Evolutionary conservation across 2,888 invertebrate species (phyloP).

Genomic region (Drosophila affinis): DNA sequence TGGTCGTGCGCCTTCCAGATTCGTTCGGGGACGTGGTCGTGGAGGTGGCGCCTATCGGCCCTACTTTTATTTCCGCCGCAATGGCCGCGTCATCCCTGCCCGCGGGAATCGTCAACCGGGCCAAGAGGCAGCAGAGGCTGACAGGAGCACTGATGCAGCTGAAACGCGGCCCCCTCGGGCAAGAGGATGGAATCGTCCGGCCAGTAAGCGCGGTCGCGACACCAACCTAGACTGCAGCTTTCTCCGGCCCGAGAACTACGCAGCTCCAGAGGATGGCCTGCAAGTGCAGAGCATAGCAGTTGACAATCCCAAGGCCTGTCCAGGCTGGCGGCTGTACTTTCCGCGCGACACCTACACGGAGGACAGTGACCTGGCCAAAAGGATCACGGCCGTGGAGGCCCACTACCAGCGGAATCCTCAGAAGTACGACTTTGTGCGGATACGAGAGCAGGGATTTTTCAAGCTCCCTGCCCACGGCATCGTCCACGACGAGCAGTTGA

Average conservation of each 20-base stretch:
- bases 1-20: slow-evolving; percentile 60
- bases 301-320: slow-evolving; percentile 84
- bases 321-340: slow-evolving; percentile 92
- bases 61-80: slow-evolving; percentile 79
- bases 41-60: slow-evolving; percentile 73
- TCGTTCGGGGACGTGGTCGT: slow-evolving; percentile 70
- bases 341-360: slow-evolving; percentile 86
- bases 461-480: slow-evolving; percentile 86
- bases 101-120: slow-evolving; percentile 38
- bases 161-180: slow-evolving; percentile 40
- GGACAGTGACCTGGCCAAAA: slow-evolving; percentile 84
- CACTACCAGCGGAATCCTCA: slow-evolving; percentile 84
- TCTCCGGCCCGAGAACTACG: slow-evolving; percentile 72
- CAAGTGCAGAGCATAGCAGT: slow-evolving; percentile 66
- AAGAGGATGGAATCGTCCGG: slow-evolving; percentile 55
- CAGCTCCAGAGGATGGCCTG: slow-evolving; percentile 63
- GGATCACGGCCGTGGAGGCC: slow-evolving; percentile 85
- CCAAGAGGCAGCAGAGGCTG: neutral
- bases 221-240: slow-evolving; percentile 62
- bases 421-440: slow-evolving; percentile 54
- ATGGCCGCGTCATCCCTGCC: slow-evolving; percentile 78
- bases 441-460: slow-evolving; percentile 65
- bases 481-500: slow-evolving; percentile 86
- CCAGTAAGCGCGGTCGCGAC: slow-evolving; percentile 27
- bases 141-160: neutral